phyloP scores from a whole-genome alignment of 2,113 vertebrate species.

The Heterocephalus glaber region DNA sequence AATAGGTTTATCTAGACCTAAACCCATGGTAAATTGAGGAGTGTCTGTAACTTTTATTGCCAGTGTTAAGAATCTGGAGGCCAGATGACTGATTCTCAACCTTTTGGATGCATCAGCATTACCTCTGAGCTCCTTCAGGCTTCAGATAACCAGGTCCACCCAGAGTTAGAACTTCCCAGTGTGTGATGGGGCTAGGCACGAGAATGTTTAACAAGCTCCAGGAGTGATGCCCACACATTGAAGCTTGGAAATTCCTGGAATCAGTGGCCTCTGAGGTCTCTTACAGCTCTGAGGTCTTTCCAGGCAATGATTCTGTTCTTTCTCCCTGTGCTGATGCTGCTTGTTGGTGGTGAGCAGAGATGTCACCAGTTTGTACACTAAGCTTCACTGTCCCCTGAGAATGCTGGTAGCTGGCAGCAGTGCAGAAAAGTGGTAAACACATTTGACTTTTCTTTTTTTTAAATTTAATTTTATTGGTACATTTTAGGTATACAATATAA shows the following conservation, averaged over 20 bases:
- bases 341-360: not conserved
- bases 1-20: not conserved
- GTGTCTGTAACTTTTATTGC: not conserved
- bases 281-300: not conserved
- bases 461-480: too few species aligned
- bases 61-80: not conserved
- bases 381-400: conserved; percentile 55
- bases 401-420: conserved; percentile 46
- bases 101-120: not conserved
- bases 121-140: not conserved
- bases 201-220: not conserved
- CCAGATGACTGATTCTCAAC: not conserved
- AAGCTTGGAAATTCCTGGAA: not conserved
- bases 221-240: not conserved
- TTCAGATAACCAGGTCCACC: not conserved
- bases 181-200: too few species aligned
- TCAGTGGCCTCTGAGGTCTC: not conserved
- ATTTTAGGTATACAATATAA: too few species aligned
- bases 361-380: conserved; percentile 22
- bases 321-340: not conserved
- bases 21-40: not conserved
- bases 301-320: not conserved
- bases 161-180: not conserved
- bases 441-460: conserved; percentile 47
- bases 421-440: conserved; percentile 45